Conservation (phyloP, 2,888 invertebrate genomes). For the Watsonalla cultraria region DNA sequence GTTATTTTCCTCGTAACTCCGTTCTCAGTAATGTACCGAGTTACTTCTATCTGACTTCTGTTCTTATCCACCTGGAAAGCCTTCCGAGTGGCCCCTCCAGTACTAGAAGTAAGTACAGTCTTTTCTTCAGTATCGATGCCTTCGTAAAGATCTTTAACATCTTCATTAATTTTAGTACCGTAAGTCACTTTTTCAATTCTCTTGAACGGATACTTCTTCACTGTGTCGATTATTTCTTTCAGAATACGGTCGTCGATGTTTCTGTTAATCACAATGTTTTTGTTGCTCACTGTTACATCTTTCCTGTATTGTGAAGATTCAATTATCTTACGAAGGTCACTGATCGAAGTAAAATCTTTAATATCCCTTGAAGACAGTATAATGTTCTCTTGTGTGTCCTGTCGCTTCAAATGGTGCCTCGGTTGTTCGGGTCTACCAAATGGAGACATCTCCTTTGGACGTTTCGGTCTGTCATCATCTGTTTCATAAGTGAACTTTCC, state of each 20-base stretch:
- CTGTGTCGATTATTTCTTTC: slow-evolving; percentile 71
- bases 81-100: slow-evolving; percentile 60
- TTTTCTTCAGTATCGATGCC: slow-evolving; percentile 65
- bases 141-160: slow-evolving; percentile 77
- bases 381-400: slow-evolving; percentile 72
- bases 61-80: slow-evolving; percentile 70
- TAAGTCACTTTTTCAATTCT: slow-evolving; percentile 74
- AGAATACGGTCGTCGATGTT: slow-evolving; percentile 67
- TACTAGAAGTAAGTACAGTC: slow-evolving; percentile 52
- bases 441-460: slow-evolving; percentile 63
- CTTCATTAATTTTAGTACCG: slow-evolving; percentile 78
- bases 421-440: slow-evolving; percentile 64
- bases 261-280: slow-evolving; percentile 68
- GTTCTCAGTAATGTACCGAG: slow-evolving; percentile 69
- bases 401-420: slow-evolving; percentile 64
- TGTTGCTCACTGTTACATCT: slow-evolving; percentile 67
- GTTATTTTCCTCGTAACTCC: slow-evolving; percentile 70
- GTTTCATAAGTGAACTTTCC: slow-evolving; percentile 77
- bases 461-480: slow-evolving; percentile 62
- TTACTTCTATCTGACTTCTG: slow-evolving; percentile 72
- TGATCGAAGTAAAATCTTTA: slow-evolving; percentile 72
- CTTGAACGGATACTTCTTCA: slow-evolving; percentile 72
- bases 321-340: slow-evolving; percentile 68
- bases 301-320: slow-evolving; percentile 63
- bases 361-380: slow-evolving; percentile 70